Evolutionary conservation across 2,888 invertebrate species (phyloP), one percentile per base, ranked within the genome.

Genomic region (Oxytorus armatus): DNA sequence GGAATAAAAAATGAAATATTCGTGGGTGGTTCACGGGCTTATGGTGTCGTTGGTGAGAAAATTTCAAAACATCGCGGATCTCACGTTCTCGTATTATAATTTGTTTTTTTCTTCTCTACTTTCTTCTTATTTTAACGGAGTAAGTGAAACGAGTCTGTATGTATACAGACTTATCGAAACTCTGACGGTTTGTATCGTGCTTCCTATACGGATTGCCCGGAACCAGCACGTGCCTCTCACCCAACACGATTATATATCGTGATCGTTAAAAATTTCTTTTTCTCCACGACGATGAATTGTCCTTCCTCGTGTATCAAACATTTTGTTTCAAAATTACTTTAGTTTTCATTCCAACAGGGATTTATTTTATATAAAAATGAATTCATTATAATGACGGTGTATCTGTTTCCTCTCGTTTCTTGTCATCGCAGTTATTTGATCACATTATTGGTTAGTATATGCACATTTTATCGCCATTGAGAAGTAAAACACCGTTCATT

Each of bases 401-500:
- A 29, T 5, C 29, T 29, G 10, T 57, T 36, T 33, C 33, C 16
- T 18, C 33, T 16, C 57, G 33, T 57, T 36, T 18, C 14, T 16
- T 14, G 57, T 57, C 33, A 57, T 57, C 57, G 10, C 18, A 10
- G 16, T 57, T 44, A 44, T 63, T 44, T 63, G 11, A 10, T 25
- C 10, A 16, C 14, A 29, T 44, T 44, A 63, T 16, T n/a, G n/a
- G n/a, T 25, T 25, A 44, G 63, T 25, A 23, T 44, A 14, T 36
- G 53, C 44, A 55, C 63, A 65, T 65, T 65, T 74, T 65, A 65
- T 44, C 18, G 23, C 65, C 44, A 55, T 33, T 44, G 25, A 63
- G 23, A 63, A 44, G 53, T 57, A 18, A 42, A 69, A 18, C 10
- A 16, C 29, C 42, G 53, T 39, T 42, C 42, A 14, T 42, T 55